Conservation (phyloP, 1,140 invertebrate species). For the Planococcus citri region DNA sequence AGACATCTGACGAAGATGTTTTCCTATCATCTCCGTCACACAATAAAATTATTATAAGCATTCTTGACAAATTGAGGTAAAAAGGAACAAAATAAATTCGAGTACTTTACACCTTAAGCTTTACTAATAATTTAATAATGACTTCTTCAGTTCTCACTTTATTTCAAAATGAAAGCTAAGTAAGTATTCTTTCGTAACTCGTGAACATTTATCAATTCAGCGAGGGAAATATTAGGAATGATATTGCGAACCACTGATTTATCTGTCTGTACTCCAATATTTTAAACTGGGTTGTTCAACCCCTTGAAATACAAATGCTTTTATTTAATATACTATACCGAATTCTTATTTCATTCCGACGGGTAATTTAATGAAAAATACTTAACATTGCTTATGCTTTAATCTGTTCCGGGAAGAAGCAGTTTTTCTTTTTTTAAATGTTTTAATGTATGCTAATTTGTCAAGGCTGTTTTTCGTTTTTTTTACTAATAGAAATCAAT, state of each 20-base stretch:
- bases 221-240: no score
- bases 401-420: background rate
- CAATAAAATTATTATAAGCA: no score
- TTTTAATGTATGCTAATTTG: constrained; percentile 4
- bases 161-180: no score
- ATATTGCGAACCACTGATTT: background rate
- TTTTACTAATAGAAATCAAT: background rate
- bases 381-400: background rate
- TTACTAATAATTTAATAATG: no score
- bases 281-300: background rate
- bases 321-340: constrained; percentile 1
- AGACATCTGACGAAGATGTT: no score
- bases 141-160: no score
- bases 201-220: no score
- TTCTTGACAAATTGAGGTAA: no score
- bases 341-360: background rate
- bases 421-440: background rate
- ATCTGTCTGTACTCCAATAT: background rate
- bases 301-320: background rate
- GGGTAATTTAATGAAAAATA: constrained; percentile 8
- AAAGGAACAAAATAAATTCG: no score
- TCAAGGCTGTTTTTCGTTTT: background rate
- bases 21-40: no score
- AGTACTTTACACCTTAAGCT: no score
- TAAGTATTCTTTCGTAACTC: no score